Evolutionary conservation across 2,888 invertebrate species (phyloP), one percentile per base, ranked within the genome.

Genomic region (Ellobium chinense): DNA sequence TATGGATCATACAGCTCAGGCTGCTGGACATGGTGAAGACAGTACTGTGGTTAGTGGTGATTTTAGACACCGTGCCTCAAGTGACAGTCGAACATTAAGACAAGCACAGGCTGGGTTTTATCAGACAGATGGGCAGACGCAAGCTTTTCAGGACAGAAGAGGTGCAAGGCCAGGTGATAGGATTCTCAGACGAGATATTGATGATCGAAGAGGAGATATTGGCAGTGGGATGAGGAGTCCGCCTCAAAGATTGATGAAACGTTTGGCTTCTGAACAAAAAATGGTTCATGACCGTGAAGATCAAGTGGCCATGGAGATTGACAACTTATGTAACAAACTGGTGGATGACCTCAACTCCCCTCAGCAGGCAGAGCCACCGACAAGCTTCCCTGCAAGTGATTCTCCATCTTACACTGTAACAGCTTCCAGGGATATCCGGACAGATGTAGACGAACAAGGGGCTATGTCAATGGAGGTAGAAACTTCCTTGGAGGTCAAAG

Each of bases 291-390:
- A 58, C 24, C 27, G 65, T 21, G 65, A 76, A 7, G 78, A 73
- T 24, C 68, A 79, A 29, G 78, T 72, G 31, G 79, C 79, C 21
- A 82, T 82, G 82, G 82, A 82, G 27, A 78, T 82, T 24, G 82
- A 82, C 54, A 79, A 81, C 27, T 62, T 82, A 34, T 79, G 81
- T 76, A 79, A 81, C 74, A 75, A 70, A 7, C 78, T 81, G n/a
- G 81, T 78, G 29, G 81, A 78, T 69, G 75, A 81, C 27, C 62
- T 79, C 5, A 70, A 78, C 21, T 39, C 74, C 2, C 39, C 73
- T 54, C 29, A 24, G 18, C 31, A 31, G 3, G 14, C 27, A 46
- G 31, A 31, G 2, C 18, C 31, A n/a, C 29, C 18, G 2, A 39
- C 24, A 5, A 24, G n/a, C 21, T 24, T n/a, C 18, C 39, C 70